These are phyloP conservation scores for Lycodopsis pacificus DNA, from an alignment of 2,797 vertebrate species.

Conservation along the genomic window DNA sequence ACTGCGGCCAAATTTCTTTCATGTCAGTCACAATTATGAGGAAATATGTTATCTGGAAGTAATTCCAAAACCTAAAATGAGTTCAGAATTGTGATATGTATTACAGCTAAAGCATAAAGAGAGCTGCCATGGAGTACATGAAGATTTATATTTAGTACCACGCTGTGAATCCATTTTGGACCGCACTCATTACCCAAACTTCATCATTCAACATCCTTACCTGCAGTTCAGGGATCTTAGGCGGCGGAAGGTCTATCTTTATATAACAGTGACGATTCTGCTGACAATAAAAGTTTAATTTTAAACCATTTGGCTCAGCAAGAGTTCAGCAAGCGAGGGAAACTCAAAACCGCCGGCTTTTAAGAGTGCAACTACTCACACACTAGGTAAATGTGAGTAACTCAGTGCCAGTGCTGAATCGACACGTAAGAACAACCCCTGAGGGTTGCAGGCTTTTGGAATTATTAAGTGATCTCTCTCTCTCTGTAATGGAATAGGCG, in stretches of 20 bases:
- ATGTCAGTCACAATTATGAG: conserved; percentile 45
- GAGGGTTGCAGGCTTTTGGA: conserved; percentile 26
- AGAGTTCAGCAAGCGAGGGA: background rate
- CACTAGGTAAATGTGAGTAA: background rate
- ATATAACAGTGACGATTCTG: background rate
- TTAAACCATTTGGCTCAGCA: background rate
- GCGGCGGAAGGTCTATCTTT: background rate
- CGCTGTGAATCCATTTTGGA: conserved; percentile 29
- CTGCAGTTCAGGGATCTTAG: background rate
- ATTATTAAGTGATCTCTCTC: conserved; percentile 28
- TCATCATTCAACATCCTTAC: conserved; percentile 21
- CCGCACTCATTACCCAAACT: conserved; percentile 24
- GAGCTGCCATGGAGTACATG: background rate
- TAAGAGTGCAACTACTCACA: background rate
- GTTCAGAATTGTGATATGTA: conserved; percentile 13
- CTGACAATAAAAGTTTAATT: conserved; percentile 5
- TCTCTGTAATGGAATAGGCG: background rate
- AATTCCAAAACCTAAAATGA: conserved; percentile 39
- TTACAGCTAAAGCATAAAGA: conserved; percentile 26
- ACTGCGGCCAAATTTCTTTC: conserved; percentile 33
- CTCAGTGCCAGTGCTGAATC: conserved; percentile 2
- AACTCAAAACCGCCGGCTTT: conserved; percentile 2
- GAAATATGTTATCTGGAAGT: conserved; percentile 35
- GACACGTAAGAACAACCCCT: background rate
- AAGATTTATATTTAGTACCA: conserved; percentile 21